Evolutionary conservation across 2,113 vertebrate species (phyloP), one percentile per base, ranked within the genome.

Genomic region (Trematocara nigrifrons): DNA sequence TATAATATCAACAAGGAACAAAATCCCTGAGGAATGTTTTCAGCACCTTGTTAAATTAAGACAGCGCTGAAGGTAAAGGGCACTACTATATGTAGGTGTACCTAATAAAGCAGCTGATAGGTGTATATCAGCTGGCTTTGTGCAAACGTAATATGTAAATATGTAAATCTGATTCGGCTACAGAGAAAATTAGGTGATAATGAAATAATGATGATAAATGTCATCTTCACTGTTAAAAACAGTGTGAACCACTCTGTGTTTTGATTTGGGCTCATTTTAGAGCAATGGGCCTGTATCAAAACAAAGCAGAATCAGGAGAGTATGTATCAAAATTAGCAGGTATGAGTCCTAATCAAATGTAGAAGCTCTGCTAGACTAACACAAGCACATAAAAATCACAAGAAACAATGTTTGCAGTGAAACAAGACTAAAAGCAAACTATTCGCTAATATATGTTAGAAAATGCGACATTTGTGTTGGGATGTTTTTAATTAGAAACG

Each of bases 241-340:
- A 86, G 83, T 53, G 29, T 20, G 76, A 82, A 54, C 3, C 33
- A 7, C n/a, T 47, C 22, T 54, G 38, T 54, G 47, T 84, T 87
- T 83, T 85, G 76, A 79, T 85, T 87, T 45, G 33, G 42, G 4
- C 33, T 53, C 82, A 82, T 84, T 90, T 82, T 45, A 49, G 13
- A 74, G 31, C 26, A 53, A 64, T 81, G 51, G 31, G 42, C 22
- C 78, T 82, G 22, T 20, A 38, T 76, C 10, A 79, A 81, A 86
- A 57, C 51, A 18, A 10, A 35, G 38, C 57, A 84, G 40, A 77
- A 59, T 78, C 42, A 85, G 12, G 53, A 86, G 16, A 47, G 56
- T 69, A 7, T 45, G 61, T 31, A 78, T 88, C 53, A 69, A 69
- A 12, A 20, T 3, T 57, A 81, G 18, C 64, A 57, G 45, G 82